These are phyloP conservation scores for Ursus arctos DNA, from an alignment of 2,113 vertebrate genomes.

Conservation along the genomic window DNA sequence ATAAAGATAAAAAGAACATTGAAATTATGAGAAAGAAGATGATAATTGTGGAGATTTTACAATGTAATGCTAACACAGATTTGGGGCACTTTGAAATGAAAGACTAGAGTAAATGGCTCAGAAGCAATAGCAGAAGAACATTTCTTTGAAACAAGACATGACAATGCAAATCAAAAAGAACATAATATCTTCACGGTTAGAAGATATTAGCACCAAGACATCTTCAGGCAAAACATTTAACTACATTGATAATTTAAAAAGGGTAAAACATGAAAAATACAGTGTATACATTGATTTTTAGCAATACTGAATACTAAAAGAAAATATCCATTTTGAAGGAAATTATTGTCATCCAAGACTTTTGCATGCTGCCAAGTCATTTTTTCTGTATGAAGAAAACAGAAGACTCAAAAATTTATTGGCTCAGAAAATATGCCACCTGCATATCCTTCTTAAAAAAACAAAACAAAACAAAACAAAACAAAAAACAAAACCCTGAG, in stretches of 20 bases:
- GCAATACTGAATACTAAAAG: background rate
- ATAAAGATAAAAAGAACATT: background rate
- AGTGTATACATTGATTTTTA: background rate
- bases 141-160: background rate
- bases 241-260: background rate
- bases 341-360: background rate
- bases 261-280: background rate
- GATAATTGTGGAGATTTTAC: background rate
- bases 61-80: background rate
- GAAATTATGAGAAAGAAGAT: background rate
- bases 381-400: constrained; percentile 8
- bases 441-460: background rate
- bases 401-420: background rate
- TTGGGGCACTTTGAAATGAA: background rate
- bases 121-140: background rate
- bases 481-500: too few relatives aligned
- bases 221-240: background rate
- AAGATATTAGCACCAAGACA: background rate
- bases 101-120: background rate
- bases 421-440: background rate
- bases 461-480: background rate
- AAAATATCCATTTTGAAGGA: constrained; percentile 31
- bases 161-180: background rate
- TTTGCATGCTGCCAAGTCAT: background rate
- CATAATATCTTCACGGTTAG: background rate